A percentile compares a stretch with the other conserved stretches of the same genome.
These are phyloP conservation scores for Alethe diademata DNA, from an alignment of 2,113 vertebrate genomes.

Conservation along the genomic window DNA sequence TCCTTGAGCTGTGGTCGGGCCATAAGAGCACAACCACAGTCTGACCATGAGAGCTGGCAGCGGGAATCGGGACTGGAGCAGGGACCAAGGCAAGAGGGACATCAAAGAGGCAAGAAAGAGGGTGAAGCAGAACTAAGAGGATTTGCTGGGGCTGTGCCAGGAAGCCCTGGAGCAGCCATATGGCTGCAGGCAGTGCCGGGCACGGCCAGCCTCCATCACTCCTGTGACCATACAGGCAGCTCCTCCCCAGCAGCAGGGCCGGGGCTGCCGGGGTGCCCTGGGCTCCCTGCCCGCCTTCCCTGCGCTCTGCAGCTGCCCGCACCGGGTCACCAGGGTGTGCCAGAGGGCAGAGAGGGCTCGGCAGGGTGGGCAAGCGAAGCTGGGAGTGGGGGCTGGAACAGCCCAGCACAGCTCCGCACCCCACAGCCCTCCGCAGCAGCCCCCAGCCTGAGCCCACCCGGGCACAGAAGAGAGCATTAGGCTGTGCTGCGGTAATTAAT, in stretches of 20 bases:
- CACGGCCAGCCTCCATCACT: neutral
- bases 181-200: neutral
- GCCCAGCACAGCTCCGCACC: neutral
- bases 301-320: neutral
- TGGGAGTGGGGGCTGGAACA: neutral
- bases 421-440: accelerated
- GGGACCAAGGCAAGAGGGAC: neutral
- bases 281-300: neutral
- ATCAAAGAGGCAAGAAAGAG: conserved; percentile 26
- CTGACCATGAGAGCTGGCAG: accelerated
- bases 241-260: neutral
- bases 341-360: neutral
- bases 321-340: accelerated
- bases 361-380: accelerated
- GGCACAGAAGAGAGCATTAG: neutral
- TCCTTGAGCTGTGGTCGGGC: accelerated
- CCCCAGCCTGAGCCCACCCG: accelerated
- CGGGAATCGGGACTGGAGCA: neutral
- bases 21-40: accelerated
- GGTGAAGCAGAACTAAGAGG: conserved; percentile 60
- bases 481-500: neutral
- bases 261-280: neutral
- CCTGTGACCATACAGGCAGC: neutral
- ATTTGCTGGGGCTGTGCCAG: conserved; percentile 50
- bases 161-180: conserved; percentile 14